A percentile compares a stretch with the other conserved stretches of the same genome.
Conservation (phyloP, 2,797 vertebrate genomes). For the Knipowitschia caucasica region DNA sequence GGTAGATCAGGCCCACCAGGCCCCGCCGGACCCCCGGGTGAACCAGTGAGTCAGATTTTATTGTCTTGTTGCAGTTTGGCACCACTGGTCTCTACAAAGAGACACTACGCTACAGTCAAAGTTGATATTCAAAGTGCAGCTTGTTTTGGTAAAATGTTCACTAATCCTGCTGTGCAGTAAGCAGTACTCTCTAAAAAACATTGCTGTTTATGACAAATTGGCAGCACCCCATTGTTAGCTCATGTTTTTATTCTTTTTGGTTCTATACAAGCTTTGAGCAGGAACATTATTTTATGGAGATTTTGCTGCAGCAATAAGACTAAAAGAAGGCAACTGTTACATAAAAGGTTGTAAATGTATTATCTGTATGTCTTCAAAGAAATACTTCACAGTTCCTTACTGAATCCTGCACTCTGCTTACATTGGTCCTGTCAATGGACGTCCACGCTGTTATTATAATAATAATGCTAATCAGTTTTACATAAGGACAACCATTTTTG, state of each 20-base stretch:
- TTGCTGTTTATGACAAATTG: slow-evolving; percentile 30
- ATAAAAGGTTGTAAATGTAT: slow-evolving; percentile 27
- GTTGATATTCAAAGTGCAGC: slow-evolving; percentile 18
- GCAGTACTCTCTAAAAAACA: slow-evolving; percentile 25
- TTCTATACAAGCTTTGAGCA: slow-evolving; percentile 27
- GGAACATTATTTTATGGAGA: slow-evolving; percentile 17
- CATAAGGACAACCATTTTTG: no score
- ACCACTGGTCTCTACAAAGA: slow-evolving; percentile 18
- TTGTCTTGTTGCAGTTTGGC: slow-evolving; percentile 23
- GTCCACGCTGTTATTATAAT: no score
- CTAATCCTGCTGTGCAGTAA: slow-evolving; percentile 18
- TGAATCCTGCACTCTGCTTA: no score
- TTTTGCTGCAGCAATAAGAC: slow-evolving; percentile 5
- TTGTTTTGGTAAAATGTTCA: slow-evolving; percentile 33
- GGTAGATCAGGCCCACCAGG: slow-evolving; percentile 89
- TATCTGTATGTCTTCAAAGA: slow-evolving; percentile 14
- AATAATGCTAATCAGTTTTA: no score
- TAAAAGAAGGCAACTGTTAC: slow-evolving; percentile 1
- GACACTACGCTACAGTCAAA: slow-evolving; percentile 16
- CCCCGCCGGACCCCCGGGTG: slow-evolving; percentile 89
- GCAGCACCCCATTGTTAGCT: slow-evolving; percentile 30
- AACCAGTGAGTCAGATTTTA: slow-evolving; percentile 83
- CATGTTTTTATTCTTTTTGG: slow-evolving; percentile 25
- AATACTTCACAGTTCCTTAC: background rate
- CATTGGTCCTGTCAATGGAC: no score